Percentiles rank a stretch among this genome's conserved stretches.
Conservation (phyloP, 2,113 vertebrate species). For the Bufo gargarizans region DNA sequence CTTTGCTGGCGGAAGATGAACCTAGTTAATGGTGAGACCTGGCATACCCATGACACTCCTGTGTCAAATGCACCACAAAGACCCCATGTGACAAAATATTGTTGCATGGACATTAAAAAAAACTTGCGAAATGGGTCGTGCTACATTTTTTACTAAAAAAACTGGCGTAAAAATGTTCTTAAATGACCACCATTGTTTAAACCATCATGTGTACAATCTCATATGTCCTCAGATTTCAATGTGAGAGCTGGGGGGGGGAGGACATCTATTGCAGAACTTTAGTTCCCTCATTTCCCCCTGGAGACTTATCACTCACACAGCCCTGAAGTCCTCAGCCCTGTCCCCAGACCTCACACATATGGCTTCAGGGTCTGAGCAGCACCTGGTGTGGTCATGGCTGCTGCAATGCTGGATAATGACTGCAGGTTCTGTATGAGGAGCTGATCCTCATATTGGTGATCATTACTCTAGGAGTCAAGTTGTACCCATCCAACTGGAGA, state of each 20-base stretch:
- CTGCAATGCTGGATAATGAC: not conserved
- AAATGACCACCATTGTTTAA: too few relatives aligned
- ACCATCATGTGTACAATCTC: too few relatives aligned
- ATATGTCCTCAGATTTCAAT: not conserved
- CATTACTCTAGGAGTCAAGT: not conserved
- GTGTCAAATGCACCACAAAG: too few relatives aligned
- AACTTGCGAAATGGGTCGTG: too few relatives aligned
- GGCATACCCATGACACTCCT: too few relatives aligned
- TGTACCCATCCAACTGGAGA: not conserved
- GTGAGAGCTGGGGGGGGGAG: not conserved
- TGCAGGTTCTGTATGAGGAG: not conserved
- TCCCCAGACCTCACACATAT: slow-evolving; percentile 2
- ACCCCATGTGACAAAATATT: too few relatives aligned
- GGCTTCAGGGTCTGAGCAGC: not conserved
- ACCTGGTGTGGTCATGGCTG: not conserved
- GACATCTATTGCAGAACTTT: not conserved
- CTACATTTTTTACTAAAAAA: too few relatives aligned
- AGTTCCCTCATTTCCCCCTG: not conserved
- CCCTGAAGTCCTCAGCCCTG: not conserved
- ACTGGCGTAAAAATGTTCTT: too few relatives aligned
- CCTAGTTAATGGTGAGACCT: too few relatives aligned
- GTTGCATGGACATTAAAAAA: too few relatives aligned
- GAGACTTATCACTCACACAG: not conserved
- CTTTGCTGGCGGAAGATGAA: too few relatives aligned
- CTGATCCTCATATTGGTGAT: not conserved